phyloP scores from a whole-genome alignment of 2,113 vertebrate genomes.

The Notothenia rossii region DNA sequence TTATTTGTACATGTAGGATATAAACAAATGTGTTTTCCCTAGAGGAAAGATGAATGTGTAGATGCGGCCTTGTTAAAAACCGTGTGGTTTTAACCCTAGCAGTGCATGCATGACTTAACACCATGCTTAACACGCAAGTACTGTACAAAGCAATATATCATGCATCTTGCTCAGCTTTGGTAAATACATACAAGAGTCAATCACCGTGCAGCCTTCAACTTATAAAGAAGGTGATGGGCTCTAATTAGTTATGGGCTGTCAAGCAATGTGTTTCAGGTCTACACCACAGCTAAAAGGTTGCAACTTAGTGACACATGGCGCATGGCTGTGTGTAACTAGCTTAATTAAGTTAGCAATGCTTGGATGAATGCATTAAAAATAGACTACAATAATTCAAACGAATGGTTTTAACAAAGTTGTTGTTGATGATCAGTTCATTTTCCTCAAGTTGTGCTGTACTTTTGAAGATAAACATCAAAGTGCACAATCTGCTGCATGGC shows the following conservation, averaged over 20 bases:
- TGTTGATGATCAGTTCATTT: conserved; percentile 32
- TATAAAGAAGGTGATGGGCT: background rate
- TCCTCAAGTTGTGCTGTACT: background rate
- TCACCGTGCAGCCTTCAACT: background rate
- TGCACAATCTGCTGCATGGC: conserved; percentile 1
- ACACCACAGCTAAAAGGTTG: background rate
- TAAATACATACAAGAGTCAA: conserved; percentile 1
- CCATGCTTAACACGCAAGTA: background rate
- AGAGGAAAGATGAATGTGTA: conserved; percentile 4
- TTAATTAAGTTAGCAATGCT: conserved; percentile 28
- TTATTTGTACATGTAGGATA: conserved; percentile 14
- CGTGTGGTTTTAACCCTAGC: background rate
- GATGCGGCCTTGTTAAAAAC: conserved; percentile 5
- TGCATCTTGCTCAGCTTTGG: background rate
- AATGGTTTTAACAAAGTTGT: conserved; percentile 49
- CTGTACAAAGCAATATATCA: background rate
- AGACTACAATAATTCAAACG: conserved; percentile 22
- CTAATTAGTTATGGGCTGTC: conserved; percentile 17
- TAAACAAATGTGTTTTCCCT: conserved; percentile 2
- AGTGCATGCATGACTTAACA: background rate
- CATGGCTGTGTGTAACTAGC: background rate
- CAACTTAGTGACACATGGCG: background rate
- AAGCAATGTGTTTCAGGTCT: background rate
- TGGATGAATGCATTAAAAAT: conserved; percentile 24
- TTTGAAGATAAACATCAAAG: conserved; percentile 23